Conservation (phyloP, 2,113 vertebrate genomes). For the Epinephelus lanceolatus region DNA sequence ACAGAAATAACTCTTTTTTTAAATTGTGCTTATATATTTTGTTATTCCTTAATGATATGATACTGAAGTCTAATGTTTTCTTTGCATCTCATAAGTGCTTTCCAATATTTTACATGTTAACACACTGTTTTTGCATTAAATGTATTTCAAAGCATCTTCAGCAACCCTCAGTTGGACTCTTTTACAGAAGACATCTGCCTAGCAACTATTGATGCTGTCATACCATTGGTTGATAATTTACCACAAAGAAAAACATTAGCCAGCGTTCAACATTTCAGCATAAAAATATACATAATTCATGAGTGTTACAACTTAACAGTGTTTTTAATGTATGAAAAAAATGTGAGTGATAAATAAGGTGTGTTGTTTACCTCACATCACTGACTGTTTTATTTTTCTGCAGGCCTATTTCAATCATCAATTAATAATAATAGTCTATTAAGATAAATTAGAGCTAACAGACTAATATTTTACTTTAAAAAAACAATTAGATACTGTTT, state of each 20-base stretch:
- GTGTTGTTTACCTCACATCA: neutral
- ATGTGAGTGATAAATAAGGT: neutral
- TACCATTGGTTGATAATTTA: slow-evolving; percentile 42
- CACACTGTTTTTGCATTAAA: no score
- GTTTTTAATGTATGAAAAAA: neutral
- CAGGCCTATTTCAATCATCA: no score
- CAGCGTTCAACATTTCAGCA: neutral
- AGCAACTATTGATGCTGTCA: slow-evolving; percentile 51
- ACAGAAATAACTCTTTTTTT: neutral
- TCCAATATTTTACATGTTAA: no score
- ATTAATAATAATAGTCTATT: neutral
- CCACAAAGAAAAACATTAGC: neutral
- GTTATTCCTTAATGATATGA: neutral
- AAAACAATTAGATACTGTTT: neutral
- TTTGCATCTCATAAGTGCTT: neutral
- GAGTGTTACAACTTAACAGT: neutral
- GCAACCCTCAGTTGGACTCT: neutral
- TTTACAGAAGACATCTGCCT: slow-evolving; percentile 33
- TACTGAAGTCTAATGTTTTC: neutral
- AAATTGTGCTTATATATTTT: neutral
- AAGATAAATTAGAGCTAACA: neutral
- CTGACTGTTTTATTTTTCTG: neutral
- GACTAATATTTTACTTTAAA: neutral
- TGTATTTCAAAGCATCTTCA: neutral
- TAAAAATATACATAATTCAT: neutral